Base-by-base conservation (phyloP, 2,888 invertebrate species). In the Phaonia tiefii region DNA sequence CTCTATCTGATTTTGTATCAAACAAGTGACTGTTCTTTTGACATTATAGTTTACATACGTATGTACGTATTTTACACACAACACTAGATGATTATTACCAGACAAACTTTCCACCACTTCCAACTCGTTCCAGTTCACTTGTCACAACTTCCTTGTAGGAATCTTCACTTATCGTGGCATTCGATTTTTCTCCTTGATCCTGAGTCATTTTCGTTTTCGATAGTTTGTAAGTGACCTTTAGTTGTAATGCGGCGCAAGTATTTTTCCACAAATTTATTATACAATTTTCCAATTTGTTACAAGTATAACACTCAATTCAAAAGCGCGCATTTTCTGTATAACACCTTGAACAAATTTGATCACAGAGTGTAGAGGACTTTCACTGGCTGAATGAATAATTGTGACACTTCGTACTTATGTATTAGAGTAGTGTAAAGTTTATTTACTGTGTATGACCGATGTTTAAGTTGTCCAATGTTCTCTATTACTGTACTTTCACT, bases 61-160 rank as follows among this genome's bases (percentile, higher is more conserved):
- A 10, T 46, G 5, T 60, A 5, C 60, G 7, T 58, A n/a, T n/a
- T n/a, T n/a, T n/a, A n/a, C n/a, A n/a, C n/a, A 39, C n/a, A 65
- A 26, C 44, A 58, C 2, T 20, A 20, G 22, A 66, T 1, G 73
- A 22, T 20, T 10, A 49, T 86, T 87, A 90, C 90, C 90, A 90
- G 51, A 90, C 90, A 86, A 89, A 90, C 65, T 86, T 86, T 22
- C 91, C 90, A n/a, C 90, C 90, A 72, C 85, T 87, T 65, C 90
- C 91, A 15, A 87, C 84, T 0, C 87, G 81, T 74, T 90, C 90
- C 81, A 90, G 77, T 84, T 91, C 89, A 78, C 89, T 88, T 67
- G 88, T 87, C 5, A 91, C 86, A 81, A 89, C 84, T 79, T 89
- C 90, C 84, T 90, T 90, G 73, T 90, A 87, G n/a, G 84, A 84